Conservation (phyloP, 2,797 vertebrate species). For the Acanthiza pusilla region DNA sequence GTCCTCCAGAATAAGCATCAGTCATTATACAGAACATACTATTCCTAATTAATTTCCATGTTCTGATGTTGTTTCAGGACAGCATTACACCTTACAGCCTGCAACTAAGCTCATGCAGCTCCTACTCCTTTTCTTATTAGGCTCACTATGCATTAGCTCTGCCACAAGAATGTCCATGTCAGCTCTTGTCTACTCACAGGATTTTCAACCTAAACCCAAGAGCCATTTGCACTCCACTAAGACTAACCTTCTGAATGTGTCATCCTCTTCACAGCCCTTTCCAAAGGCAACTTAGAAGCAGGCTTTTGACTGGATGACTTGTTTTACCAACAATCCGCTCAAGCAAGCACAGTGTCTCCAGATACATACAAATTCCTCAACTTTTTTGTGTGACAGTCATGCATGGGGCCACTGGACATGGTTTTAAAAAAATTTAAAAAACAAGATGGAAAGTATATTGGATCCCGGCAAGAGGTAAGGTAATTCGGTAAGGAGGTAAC, state of each 20-base stretch:
- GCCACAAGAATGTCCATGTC: background rate
- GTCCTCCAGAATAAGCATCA: background rate
- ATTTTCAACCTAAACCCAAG: background rate
- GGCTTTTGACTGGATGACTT: background rate
- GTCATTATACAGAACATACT: rapidly evolving
- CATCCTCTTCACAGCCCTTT: background rate
- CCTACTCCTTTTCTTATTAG: background rate
- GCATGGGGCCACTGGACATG: rapidly evolving
- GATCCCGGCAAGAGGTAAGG: background rate
- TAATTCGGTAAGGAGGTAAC: background rate
- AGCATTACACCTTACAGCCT: background rate
- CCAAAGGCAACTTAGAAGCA: background rate
- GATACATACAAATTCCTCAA: background rate
- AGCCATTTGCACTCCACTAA: background rate
- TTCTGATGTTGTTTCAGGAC: background rate
- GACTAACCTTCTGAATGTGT: background rate
- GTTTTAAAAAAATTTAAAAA: background rate
- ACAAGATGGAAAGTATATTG: background rate
- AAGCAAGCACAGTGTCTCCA: background rate
- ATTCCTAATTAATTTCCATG: background rate
- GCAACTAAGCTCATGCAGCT: background rate
- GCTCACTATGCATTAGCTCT: background rate
- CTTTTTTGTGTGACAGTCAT: background rate
- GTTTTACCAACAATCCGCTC: background rate
- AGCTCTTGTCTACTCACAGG: background rate